These are phyloP conservation scores for Hetaerina titia DNA, from an alignment of 2,888 invertebrate genomes.

Conservation along the genomic window DNA sequence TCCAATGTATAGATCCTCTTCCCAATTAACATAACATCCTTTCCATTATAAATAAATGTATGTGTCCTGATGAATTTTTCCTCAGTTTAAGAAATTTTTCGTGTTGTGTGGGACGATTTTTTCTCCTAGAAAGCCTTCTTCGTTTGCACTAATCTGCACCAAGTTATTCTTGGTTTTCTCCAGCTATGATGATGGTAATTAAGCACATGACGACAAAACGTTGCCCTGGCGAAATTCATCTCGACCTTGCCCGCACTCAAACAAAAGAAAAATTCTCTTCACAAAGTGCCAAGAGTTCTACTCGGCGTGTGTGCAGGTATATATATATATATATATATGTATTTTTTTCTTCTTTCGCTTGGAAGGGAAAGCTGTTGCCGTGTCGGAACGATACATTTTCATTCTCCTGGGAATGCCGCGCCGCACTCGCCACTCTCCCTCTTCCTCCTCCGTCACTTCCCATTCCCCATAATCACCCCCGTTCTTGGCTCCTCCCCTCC, in stretches of 20 bases:
- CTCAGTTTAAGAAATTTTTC: too few species aligned
- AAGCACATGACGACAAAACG: not conserved
- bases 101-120: too few species aligned
- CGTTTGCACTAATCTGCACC: too few species aligned
- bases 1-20: too few species aligned
- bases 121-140: too few species aligned
- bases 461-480: too few species aligned
- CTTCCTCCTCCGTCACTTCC: too few species aligned
- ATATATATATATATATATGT: not conserved
- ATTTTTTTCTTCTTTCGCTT: not conserved
- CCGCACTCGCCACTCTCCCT: not conserved
- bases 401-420: not conserved
- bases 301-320: not conserved
- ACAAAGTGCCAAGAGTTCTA: not conserved
- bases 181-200: not conserved
- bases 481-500: too few species aligned
- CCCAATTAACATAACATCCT: too few species aligned
- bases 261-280: not conserved
- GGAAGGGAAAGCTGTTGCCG: conserved; percentile 18
- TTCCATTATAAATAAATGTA: too few species aligned
- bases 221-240: not conserved
- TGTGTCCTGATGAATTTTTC: too few species aligned
- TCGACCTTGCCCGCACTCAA: not conserved
- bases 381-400: not conserved
- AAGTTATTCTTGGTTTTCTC: not conserved